These are phyloP conservation scores for Salarias fasciatus DNA, from an alignment of 2,797 vertebrate genomes.

Conservation along the genomic window DNA sequence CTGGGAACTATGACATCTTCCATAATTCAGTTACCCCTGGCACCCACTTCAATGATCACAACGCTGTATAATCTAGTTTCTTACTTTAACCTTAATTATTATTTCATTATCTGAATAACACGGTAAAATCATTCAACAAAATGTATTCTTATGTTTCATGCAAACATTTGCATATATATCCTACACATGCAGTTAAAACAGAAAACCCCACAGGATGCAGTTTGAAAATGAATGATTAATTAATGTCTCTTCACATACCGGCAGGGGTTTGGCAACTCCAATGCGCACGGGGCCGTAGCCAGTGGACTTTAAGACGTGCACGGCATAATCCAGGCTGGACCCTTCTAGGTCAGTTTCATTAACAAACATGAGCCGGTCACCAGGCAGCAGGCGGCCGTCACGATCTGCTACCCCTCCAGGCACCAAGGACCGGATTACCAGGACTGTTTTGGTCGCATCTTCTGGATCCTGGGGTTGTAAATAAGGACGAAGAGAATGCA, in stretches of 20 bases:
- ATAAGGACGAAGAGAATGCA: not conserved
- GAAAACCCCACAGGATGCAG: too few species aligned
- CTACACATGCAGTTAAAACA: too few species aligned
- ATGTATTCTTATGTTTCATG: too few species aligned
- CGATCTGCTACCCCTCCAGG: conserved; percentile 90
- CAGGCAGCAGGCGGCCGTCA: conserved; percentile 91
- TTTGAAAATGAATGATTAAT: not conserved
- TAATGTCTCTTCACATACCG: conserved; percentile 77
- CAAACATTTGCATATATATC: too few species aligned
- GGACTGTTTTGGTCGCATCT: conserved; percentile 90
- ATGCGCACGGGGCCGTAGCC: conserved; percentile 86
- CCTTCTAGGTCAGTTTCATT: conserved; percentile 89
- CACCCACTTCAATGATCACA: too few species aligned
- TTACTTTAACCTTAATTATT: too few species aligned
- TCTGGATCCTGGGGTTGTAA: conserved; percentile 86
- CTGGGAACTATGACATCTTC: too few species aligned
- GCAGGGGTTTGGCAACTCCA: conserved; percentile 92
- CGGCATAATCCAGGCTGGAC: conserved; percentile 91
- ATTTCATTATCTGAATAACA: too few species aligned
- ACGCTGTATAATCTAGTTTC: too few species aligned
- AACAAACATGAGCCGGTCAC: conserved; percentile 94
- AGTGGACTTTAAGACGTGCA: conserved; percentile 92
- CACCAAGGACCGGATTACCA: conserved; percentile 95
- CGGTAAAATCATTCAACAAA: too few species aligned
- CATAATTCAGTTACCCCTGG: too few species aligned